Base-by-base conservation (phyloP, 2,113 vertebrate species). In the Thalassarche chlororhynchos region DNA sequence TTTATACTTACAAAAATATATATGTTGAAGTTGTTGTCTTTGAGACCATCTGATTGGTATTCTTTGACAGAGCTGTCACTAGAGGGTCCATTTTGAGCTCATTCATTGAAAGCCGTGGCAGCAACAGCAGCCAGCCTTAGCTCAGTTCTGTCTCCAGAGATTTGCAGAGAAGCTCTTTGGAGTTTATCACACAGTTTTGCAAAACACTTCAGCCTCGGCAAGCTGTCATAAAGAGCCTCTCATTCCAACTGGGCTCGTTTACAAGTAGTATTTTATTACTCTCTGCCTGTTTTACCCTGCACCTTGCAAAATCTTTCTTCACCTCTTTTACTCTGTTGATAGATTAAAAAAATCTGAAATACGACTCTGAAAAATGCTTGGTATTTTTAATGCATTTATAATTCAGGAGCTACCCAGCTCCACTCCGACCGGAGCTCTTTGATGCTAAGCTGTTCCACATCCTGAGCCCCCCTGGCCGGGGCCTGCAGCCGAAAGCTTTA, bases 61-160 rank as follows among this genome's bases (percentile, higher is more conserved):
- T 89, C 94, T 95, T 97, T 96, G 97, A 97, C 91, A 92, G 89
- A 82, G n/a, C 93, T 97, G 90, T 98, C 96, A 97, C 88, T 74
- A 92, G 96, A 96, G 93, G 80, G 85, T 91, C 94, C 93, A 69
- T 95, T 96, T 94, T 49, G 57, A 98, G 87, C 86, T 93, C 80
- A 78, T 96, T 98, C 95, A 94, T 90, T 95, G 91, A 97, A 92
- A 96, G 89, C 84, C 3, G 54, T 71, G 85, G 97, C 92, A 95
- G 95, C 81, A 87, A 70, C 42, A 34, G 93, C 94, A 93, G 87
- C 77, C 80, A 60, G 58, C 84, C 94, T 97, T 95, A 93, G 93
- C 90, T 96, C 68, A 57, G 24, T 82, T 93, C 95, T 89, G 86
- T 89, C 95, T 97, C 96, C 78, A 21, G 71, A 96, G 96, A 94